Base-by-base conservation (phyloP, 2,113 vertebrate species). In the Bolborhynchus lineola region DNA sequence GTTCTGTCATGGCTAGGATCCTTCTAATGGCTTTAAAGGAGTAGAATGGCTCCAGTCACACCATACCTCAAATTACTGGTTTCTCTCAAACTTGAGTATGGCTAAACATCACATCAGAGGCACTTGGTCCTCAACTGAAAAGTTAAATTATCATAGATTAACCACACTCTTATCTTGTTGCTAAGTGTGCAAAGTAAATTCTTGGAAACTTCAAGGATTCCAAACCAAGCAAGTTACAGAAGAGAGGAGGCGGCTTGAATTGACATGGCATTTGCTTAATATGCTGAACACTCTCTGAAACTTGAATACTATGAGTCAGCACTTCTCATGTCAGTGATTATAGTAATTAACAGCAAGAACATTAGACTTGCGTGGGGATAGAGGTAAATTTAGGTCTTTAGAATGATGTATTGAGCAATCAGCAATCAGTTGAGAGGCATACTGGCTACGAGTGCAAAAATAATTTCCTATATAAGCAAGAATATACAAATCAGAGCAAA, bases 331-430 rank as follows among this genome's bases (percentile, higher is more conserved):
- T 88, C 91, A 94, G 53, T 65, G 90, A 97, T 97, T 96, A 97
- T 16, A 95, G 92, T 97, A 95, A 97, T 97, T 96, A 97, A 90
- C 88, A 94, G 79, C 91, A 96, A 90, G 95, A 97, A 97, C 95
- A 91, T 72, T 72, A 81, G 77, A 92, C 92, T 91, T 96, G 39
- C 91, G 95, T 46, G 50, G 93, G 86, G 33, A 88, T 1, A 92
- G 92, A 97, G 89, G 93, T 95, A 95, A 94, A 95, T 96, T 97
- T 97, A 95, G 93, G 88, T 92, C 92, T 96, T 96, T 53, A 88
- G 86, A 96, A 88, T 46, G 77, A 86, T 84, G 83, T 46, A 92
- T 25, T 93, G 90, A 95, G 83, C 57, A 96, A 94, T 95, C 90
- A 95, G 92, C 84, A 91, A 91, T 70, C 81, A 93, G 49, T 91